Evolutionary conservation across 2,888 invertebrate genomes (phyloP).

Genomic region (Agriotes lineatus): DNA sequence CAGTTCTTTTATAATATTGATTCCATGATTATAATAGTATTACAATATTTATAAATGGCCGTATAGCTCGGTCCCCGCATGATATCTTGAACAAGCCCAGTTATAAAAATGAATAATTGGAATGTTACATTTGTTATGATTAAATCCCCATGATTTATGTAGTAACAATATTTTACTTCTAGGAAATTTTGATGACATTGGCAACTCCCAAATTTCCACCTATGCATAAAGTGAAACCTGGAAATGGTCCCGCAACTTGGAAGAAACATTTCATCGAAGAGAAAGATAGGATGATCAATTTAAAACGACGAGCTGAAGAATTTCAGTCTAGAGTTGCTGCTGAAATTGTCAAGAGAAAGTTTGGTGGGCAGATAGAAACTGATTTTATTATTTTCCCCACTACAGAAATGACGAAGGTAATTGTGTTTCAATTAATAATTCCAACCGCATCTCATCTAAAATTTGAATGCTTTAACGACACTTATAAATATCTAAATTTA

Average conservation of each 20-base stretch:
- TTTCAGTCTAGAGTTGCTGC: constrained; percentile 75
- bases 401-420: constrained; percentile 73
- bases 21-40: too few species aligned
- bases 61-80: too few species aligned
- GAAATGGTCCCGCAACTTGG: constrained; percentile 66
- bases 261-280: constrained; percentile 70
- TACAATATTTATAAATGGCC: too few species aligned
- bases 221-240: constrained; percentile 69
- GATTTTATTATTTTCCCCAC: constrained; percentile 83
- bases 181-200: constrained; percentile 67
- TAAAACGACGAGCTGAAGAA: constrained; percentile 71
- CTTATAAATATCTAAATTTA: too few species aligned
- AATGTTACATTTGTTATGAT: too few species aligned
- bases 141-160: too few species aligned
- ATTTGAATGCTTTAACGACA: too few species aligned
- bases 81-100: too few species aligned
- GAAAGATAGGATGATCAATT: constrained; percentile 64
- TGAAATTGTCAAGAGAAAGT: constrained; percentile 75
- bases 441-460: too few species aligned
- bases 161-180: constrained; percentile 32
- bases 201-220: constrained; percentile 69
- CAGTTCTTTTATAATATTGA: too few species aligned
- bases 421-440: constrained; percentile 17
- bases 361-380: constrained; percentile 79
- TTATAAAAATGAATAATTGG: too few species aligned